Evolutionary conservation across 1,140 invertebrate genomes (phyloP).

Genomic region (Euura lappo): DNA sequence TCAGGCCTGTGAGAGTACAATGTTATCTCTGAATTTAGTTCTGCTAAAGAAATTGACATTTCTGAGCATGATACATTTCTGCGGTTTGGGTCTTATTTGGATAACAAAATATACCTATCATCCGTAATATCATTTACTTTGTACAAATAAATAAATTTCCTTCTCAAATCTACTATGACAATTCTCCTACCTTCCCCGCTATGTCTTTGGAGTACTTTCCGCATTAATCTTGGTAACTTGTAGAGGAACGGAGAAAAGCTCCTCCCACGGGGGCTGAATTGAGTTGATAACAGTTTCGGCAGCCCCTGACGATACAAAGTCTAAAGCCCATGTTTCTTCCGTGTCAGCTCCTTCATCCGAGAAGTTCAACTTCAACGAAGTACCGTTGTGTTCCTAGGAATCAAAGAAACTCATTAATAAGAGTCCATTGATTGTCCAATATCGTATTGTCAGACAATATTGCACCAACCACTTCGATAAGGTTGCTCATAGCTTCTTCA

Average conservation of each 20-base stretch:
- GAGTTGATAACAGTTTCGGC: conserved; percentile 52
- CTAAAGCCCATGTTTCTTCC: conserved; percentile 50
- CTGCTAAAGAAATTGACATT: no score
- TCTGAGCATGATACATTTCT: no score
- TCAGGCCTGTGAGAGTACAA: no score
- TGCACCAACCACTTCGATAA: conserved; percentile 60
- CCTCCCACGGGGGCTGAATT: conserved; percentile 55
- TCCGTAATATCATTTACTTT: background rate
- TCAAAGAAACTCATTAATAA: conserved; percentile 10
- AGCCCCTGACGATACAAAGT: conserved; percentile 46
- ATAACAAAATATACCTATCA: background rate
- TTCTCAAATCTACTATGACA: background rate
- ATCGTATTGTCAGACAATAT: conserved; percentile 13
- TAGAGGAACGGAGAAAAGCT: conserved; percentile 55
- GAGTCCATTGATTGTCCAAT: conserved; percentile 1
- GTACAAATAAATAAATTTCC: conserved; percentile 17
- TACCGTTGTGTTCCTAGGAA: conserved; percentile 42
- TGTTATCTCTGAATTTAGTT: no score
- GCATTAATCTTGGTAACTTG: conserved; percentile 41
- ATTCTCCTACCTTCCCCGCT: background rate
- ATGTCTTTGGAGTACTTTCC: background rate
- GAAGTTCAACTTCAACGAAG: conserved; percentile 46
- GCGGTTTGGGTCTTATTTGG: background rate
- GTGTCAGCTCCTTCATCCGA: conserved; percentile 46
- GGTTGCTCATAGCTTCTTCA: conserved; percentile 61